Evolutionary conservation across 2,797 vertebrate species (phyloP), one percentile per base, ranked within the genome.

Genomic region (Peromyscus nudipes): DNA sequence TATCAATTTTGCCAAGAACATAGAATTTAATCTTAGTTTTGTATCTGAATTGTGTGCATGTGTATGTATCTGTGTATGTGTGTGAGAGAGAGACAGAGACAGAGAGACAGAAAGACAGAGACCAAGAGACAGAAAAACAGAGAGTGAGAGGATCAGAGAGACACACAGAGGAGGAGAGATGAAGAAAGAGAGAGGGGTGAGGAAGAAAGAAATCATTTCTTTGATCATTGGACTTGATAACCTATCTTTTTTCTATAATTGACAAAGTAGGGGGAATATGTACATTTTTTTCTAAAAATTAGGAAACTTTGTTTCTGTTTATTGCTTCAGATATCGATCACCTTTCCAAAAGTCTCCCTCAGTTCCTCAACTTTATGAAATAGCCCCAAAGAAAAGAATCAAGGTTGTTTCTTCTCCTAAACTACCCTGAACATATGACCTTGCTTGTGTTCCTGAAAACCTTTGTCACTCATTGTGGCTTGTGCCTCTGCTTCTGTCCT

Each of bases 1-100:
- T 64, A n/a, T 77, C 93, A 97, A 86, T 82, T 88, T 88, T 64
- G n/a, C 12, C 29, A 89, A 77, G 25, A 31, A 75, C 10, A 90
- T 90, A n/a, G 76, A 49, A 81, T 37, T 73, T 46, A 71, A 21
- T 86, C 52, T 21, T 79, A 7, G 5, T 80, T 4, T 67, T 93
- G 2, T 55, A 16, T 11, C 34, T 85, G 29, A 93, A 96, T 75
- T 85, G 85, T 95, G 67, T 14, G 10, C 1, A 16, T 34, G 67
- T n/a, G 16, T 6, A 77, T 82, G 82, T 95, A 69, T 62, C 46
- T 40, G n/a, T 76, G 34, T 75, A 17, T 62, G 40, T 31, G 0
- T 9, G 12, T 10, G 67, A 19, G 67, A 19, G 69, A 71, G 69
- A 40, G 71, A 43, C 19, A 40, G 69, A 73, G n/a, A 73, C 9